A percentile compares a stretch with the other conserved stretches of the same genome.
Conservation (phyloP, 2,797 vertebrate species). For the Notoglanidium macrostoma region DNA sequence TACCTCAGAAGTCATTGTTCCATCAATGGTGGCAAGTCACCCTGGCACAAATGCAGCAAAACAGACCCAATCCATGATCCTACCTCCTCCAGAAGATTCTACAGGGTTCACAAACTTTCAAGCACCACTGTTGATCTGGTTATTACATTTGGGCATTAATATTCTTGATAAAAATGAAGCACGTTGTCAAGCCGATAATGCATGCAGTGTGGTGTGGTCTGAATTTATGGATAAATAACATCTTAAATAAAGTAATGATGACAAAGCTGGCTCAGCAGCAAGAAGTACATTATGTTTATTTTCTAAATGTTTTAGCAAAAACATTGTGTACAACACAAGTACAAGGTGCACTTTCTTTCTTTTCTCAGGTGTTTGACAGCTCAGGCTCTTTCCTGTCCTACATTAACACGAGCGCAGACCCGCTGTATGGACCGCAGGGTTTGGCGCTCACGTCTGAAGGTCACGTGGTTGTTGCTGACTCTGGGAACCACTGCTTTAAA, state of each 20-base stretch:
- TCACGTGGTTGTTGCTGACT: slow-evolving; percentile 94
- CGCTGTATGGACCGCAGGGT: slow-evolving; percentile 92
- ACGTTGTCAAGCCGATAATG: neutral
- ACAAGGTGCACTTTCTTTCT: neutral
- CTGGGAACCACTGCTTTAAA: slow-evolving; percentile 98
- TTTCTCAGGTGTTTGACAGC: slow-evolving; percentile 89
- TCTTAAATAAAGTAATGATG: neutral
- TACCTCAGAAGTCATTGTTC: too few relatives aligned
- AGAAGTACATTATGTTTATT: neutral
- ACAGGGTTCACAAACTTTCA: too few relatives aligned
- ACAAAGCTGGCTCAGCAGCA: neutral
- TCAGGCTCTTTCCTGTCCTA: slow-evolving; percentile 95
- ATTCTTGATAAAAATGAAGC: neutral
- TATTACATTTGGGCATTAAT: neutral
- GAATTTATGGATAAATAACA: neutral
- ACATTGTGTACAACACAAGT: neutral
- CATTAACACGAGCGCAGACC: slow-evolving; percentile 95
- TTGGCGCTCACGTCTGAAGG: slow-evolving; percentile 94
- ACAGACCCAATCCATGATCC: too few relatives aligned
- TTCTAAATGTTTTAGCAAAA: neutral
- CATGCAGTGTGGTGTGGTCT: neutral
- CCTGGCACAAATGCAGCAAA: too few relatives aligned
- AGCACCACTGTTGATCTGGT: neutral
- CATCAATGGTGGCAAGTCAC: too few relatives aligned
- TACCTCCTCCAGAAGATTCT: too few relatives aligned